phyloP scores from a whole-genome alignment of 1,140 invertebrate species.

The Palaemon carinicauda region DNA sequence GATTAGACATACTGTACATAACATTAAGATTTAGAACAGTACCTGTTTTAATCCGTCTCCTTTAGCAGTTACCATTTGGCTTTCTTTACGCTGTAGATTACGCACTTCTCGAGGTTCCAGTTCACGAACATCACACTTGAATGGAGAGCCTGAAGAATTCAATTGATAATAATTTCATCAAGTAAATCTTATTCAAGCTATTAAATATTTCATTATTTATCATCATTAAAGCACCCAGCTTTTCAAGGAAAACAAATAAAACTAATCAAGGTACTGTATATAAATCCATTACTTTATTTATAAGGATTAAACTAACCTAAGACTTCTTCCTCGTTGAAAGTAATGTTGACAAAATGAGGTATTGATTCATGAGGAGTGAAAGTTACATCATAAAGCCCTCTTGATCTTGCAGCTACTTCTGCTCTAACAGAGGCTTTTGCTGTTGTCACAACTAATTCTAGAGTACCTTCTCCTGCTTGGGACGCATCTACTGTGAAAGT shows the following conservation, averaged over 20 bases:
- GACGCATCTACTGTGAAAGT: conserved; percentile 95
- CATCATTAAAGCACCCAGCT: too few relatives aligned
- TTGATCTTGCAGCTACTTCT: conserved; percentile 83
- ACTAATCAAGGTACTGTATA: too few relatives aligned
- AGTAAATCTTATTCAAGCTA: too few relatives aligned
- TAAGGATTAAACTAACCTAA: conserved; percentile 69
- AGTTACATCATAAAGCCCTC: conserved; percentile 94
- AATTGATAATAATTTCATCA: background rate
- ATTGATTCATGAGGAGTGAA: conserved; percentile 91
- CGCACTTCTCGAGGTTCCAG: conserved; percentile 64
- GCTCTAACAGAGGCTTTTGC: conserved; percentile 74
- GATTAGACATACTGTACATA: background rate
- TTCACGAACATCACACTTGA: conserved; percentile 74
- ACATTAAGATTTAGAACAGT: background rate
- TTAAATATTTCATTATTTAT: too few relatives aligned
- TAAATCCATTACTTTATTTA: too few relatives aligned
- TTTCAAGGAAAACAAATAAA: too few relatives aligned
- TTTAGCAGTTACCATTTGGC: conserved; percentile 61
- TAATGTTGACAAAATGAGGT: conserved; percentile 93
- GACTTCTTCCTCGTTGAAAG: conserved; percentile 94
- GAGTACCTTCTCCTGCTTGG: conserved; percentile 92
- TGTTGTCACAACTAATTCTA: conserved; percentile 93
- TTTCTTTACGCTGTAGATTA: conserved; percentile 62
- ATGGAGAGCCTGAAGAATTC: conserved; percentile 79
- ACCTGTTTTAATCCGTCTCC: conserved; percentile 69